These are phyloP conservation scores for Tetragonula carbonaria DNA, from an alignment of 2,888 invertebrate species.

Conservation along the genomic window DNA sequence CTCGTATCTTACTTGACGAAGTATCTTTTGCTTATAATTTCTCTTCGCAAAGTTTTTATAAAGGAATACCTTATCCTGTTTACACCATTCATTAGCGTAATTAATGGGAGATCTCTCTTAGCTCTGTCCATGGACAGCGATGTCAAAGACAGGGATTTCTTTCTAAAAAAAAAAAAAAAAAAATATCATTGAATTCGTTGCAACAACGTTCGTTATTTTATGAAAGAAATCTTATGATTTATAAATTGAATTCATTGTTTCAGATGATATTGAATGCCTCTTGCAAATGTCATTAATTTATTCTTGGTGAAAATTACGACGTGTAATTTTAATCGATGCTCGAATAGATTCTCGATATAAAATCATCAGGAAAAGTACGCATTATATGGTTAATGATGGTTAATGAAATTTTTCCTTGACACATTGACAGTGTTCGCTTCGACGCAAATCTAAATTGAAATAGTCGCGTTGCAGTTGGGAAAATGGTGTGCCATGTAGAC, in stretches of 20 bases:
- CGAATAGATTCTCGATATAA: conserved; percentile 47
- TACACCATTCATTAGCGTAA: not conserved
- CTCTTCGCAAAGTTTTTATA: not conserved
- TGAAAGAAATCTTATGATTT: not conserved
- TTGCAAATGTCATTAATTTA: conserved; percentile 20
- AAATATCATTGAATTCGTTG: not conserved
- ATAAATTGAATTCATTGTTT: too few species aligned
- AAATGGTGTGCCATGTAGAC: conserved; percentile 10
- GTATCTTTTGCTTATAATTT: conserved; percentile 1
- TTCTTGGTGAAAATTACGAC: conserved; percentile 34
- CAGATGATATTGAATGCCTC: too few species aligned
- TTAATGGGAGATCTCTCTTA: not conserved
- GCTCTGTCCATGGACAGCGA: not conserved
- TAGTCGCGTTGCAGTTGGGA: conserved; percentile 16
- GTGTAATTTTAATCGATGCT: conserved; percentile 52
- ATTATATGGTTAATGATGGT: not conserved
- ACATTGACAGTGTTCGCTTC: conserved; percentile 40
- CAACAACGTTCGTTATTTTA: not conserved
- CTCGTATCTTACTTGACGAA: not conserved
- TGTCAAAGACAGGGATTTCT: not conserved
- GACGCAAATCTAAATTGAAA: conserved; percentile 48
- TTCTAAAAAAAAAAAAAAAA: not conserved
- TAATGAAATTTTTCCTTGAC: conserved; percentile 54
- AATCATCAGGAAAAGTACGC: conserved; percentile 47
- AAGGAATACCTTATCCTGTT: not conserved